Evolutionary conservation across 2,113 vertebrate species (phyloP), one percentile per base, ranked within the genome.

Genomic region (Sceloporus undulatus): DNA sequence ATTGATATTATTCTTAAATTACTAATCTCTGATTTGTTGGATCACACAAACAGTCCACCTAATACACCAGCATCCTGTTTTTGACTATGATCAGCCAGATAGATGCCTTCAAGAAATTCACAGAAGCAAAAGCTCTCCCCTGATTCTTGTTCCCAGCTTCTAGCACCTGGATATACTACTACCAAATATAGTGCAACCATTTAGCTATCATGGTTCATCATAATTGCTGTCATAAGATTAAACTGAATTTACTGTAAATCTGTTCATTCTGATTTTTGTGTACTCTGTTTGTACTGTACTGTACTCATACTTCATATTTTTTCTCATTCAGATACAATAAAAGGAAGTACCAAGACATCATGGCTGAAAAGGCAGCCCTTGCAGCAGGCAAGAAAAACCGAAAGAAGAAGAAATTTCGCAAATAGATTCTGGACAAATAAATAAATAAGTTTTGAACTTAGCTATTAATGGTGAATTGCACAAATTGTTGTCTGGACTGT

Each of bases 321-420:
- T 93, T 94, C 95, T 88, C 95, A 90, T 94, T 92, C 94, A 99
- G 99, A 71, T 97, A 97, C 80, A 99, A 99, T 95, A 98, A 99
- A 97, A 98, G 96, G 96, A 98, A 98, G 90, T 99, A 97, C 92
- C 97, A 97, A 86, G 96, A 98, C 90, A 98, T 99, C 93, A 96
- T 99, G 94, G 88, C 96, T 85, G 98, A 99, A 96, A 98, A 96
- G 94, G 97, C 98, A 92, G 98, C 98, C 83, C 96, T 96, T 78
- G 96, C 96, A 91, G 97, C 98, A 87, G 98, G 98, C 94, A 98
- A 96, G 96, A 98, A 94, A 95, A 97, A 97, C 92, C 97, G 95
- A 87, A 99, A 98, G 94, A 98, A 98, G 96, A 98, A 96, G 84
- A 98, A 98, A 95, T 98, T 98, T 94, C 96, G 90, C 79, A 99